These are phyloP conservation scores for Pectinophora gossypiella DNA, from an alignment of 1,140 invertebrate genomes.

Conservation along the genomic window DNA sequence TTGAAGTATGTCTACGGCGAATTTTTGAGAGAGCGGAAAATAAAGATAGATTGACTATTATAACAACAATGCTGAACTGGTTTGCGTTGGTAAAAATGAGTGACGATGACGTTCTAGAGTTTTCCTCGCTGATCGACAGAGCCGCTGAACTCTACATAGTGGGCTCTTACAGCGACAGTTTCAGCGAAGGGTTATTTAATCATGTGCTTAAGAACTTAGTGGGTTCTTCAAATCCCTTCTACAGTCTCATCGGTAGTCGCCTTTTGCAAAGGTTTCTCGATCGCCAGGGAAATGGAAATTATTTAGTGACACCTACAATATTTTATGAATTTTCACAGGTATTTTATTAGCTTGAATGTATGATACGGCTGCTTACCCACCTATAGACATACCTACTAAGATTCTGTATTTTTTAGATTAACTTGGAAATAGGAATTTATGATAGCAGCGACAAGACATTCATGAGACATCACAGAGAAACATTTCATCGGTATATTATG, in stretches of 20 bases:
- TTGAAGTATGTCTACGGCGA: slow-evolving; percentile 53
- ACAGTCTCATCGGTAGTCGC: slow-evolving; percentile 73
- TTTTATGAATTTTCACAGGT: slow-evolving; percentile 69
- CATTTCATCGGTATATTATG: slow-evolving; percentile 70
- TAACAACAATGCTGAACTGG: slow-evolving; percentile 42
- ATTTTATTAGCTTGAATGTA: neutral
- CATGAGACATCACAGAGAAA: slow-evolving; percentile 65
- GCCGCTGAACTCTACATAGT: slow-evolving; percentile 66
- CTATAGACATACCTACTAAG: no score
- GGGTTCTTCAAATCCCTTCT: slow-evolving; percentile 43
- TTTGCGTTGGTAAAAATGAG: slow-evolving; percentile 41
- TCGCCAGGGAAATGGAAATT: slow-evolving; percentile 62
- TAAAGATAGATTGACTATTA: slow-evolving; percentile 44
- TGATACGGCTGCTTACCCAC: no score
- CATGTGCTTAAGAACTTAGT: slow-evolving; percentile 67
- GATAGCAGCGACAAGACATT: slow-evolving; percentile 68
- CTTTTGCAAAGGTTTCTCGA: slow-evolving; percentile 76
- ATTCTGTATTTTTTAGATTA: slow-evolving; percentile 27
- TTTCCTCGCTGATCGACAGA: slow-evolving; percentile 71
- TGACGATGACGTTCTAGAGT: slow-evolving; percentile 61
- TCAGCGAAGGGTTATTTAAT: slow-evolving; percentile 63
- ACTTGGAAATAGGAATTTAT: slow-evolving; percentile 50
- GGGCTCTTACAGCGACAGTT: slow-evolving; percentile 47
- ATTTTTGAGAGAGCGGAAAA: slow-evolving; percentile 55
- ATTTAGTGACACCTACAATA: slow-evolving; percentile 72